A percentile compares a stretch with the other conserved stretches of the same genome.
These are phyloP conservation scores for Notiomystis cincta DNA, from an alignment of 2,113 vertebrate genomes.

Conservation along the genomic window DNA sequence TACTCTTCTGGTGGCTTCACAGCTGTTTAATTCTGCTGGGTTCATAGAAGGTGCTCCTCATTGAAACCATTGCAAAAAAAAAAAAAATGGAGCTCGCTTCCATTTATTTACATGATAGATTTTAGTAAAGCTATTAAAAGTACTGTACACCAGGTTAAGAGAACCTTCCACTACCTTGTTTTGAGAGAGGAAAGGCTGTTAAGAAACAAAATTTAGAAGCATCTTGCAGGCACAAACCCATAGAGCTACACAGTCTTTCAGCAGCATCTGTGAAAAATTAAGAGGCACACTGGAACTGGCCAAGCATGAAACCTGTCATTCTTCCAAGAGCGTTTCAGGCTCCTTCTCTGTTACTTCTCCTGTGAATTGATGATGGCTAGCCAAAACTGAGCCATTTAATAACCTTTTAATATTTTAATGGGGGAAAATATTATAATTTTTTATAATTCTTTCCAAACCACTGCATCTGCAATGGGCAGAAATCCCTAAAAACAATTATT, in stretches of 20 bases:
- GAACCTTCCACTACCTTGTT: not conserved
- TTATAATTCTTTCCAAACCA: not conserved
- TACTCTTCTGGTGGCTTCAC: not conserved
- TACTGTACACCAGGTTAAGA: not conserved
- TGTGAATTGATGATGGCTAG: not conserved
- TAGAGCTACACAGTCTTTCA: not conserved
- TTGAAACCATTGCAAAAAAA: not conserved
- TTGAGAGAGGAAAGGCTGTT: not conserved
- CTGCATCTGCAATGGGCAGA: not conserved
- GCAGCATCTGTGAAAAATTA: constrained; percentile 19
- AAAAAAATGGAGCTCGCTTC: not conserved
- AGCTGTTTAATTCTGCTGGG: not conserved
- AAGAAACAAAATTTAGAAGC: not conserved
- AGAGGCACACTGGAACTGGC: not conserved
- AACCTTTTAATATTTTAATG: not conserved
- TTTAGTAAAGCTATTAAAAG: not conserved
- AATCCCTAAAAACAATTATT: not conserved
- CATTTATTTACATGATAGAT: not conserved
- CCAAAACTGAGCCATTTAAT: constrained; percentile 16
- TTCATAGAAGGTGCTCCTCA: not conserved
- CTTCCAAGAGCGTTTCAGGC: not conserved
- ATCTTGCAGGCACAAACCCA: not conserved
- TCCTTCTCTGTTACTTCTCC: not conserved
- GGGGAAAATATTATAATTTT: constrained; percentile 13
- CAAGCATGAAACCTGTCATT: not conserved